Evolutionary conservation across 2,888 invertebrate genomes (phyloP).

Genomic region (Drosophila aldrichi): DNA sequence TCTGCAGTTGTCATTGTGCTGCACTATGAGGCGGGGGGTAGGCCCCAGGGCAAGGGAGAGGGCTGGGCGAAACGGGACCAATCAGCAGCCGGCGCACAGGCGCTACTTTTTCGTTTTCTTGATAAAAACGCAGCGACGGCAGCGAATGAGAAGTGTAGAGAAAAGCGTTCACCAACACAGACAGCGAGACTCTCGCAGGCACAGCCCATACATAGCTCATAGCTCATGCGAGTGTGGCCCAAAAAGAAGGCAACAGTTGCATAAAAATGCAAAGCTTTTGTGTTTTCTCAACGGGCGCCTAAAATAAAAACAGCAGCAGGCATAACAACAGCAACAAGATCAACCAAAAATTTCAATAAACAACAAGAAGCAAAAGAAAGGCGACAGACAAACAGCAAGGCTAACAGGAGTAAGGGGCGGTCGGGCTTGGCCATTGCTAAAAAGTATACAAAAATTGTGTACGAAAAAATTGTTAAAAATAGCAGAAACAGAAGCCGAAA

Average conservation of each 20-base stretch:
- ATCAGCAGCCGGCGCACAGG: constrained; percentile 72
- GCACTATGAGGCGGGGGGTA: constrained; percentile 17
- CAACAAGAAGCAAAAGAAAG: constrained; percentile 66
- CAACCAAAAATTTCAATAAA: constrained; percentile 39
- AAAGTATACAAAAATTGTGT: constrained; percentile 53
- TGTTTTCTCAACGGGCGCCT: constrained; percentile 73
- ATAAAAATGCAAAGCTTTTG: constrained; percentile 71
- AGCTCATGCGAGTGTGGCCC: not conserved
- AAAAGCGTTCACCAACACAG: constrained; percentile 48
- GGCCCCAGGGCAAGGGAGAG: constrained; percentile 18
- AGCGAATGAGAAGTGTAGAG: constrained; percentile 79
- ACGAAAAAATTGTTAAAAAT: constrained; percentile 65
- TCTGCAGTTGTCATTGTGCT: constrained; percentile 37
- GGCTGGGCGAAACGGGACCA: constrained; percentile 53
- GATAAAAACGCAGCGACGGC: constrained; percentile 62
- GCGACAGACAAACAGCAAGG: constrained; percentile 61
- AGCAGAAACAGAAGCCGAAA: constrained; percentile 41
- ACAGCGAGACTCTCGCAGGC: constrained; percentile 19
- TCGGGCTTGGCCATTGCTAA: constrained; percentile 28
- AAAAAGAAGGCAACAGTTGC: constrained; percentile 39
- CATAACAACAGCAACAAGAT: constrained; percentile 19
- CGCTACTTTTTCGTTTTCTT: constrained; percentile 78
- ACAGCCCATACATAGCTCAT: constrained; percentile 21
- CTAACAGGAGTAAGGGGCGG: not conserved
- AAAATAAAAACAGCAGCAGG: constrained; percentile 68